Percentiles rank a stretch among this genome's conserved stretches.
phyloP scores from a whole-genome alignment of 2,888 invertebrate genomes.

The Drosophila limbata region DNA sequence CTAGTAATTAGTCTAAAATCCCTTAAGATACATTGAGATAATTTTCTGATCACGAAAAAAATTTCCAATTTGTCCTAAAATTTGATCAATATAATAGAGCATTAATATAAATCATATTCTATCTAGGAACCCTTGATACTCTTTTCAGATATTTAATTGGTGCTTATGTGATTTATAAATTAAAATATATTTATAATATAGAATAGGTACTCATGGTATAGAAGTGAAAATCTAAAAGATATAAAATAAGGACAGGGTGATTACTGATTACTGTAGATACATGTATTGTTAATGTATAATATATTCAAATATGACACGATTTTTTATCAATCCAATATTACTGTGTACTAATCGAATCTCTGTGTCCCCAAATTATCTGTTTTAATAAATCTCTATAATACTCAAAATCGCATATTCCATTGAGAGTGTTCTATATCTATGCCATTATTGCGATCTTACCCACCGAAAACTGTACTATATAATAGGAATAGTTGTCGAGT shows the following conservation, averaged over 20 bases:
- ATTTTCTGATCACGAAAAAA: too few relatives aligned
- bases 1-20: too few relatives aligned
- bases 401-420: background rate
- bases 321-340: background rate
- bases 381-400: background rate
- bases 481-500: slow-evolving; percentile 2
- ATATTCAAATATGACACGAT: background rate
- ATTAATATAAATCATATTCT: background rate
- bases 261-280: too few relatives aligned
- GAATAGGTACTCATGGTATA: background rate
- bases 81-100: too few relatives aligned
- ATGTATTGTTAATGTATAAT: background rate
- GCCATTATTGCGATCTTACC: background rate
- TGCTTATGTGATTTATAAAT: background rate
- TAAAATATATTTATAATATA: too few relatives aligned
- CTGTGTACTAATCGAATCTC: background rate
- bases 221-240: too few relatives aligned
- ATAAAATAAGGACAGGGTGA: background rate
- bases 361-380: slow-evolving; percentile 2
- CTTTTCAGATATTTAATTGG: background rate
- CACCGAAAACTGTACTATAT: background rate
- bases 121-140: background rate
- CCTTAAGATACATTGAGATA: too few relatives aligned
- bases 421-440: background rate
- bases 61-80: too few relatives aligned